Conservation (phyloP, 2,888 invertebrate genomes). For the Apeira syringaria region DNA sequence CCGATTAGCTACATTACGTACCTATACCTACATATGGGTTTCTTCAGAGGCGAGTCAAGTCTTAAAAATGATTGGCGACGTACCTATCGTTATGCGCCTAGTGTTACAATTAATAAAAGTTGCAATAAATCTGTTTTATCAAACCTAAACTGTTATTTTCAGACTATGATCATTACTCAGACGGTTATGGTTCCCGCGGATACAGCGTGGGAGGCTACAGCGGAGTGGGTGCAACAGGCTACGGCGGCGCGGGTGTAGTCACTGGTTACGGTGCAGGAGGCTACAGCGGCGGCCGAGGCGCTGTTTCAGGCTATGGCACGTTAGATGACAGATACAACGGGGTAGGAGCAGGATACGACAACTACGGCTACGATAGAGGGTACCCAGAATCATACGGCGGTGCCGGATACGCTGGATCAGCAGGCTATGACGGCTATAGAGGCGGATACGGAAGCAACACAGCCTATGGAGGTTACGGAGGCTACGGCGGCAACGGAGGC, state of each 20-base stretch:
- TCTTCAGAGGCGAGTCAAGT: too few species aligned
- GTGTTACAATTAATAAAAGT: too few species aligned
- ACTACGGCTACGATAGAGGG: conserved; percentile 79
- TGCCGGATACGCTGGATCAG: conserved; percentile 11
- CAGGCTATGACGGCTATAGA: neutral
- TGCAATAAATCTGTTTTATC: too few species aligned
- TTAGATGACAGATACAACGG: conserved; percentile 67
- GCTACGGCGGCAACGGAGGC: conserved; percentile 85
- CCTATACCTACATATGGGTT: too few species aligned
- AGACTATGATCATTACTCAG: conserved; percentile 56
- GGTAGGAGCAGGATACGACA: conserved; percentile 70
- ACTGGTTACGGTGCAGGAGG: conserved; percentile 21
- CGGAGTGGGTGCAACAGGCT: too few species aligned
- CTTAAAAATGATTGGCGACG: too few species aligned
- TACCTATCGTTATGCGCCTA: too few species aligned
- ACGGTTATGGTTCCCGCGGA: conserved; percentile 63
- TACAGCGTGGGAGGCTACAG: conserved; percentile 32
- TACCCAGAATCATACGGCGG: conserved; percentile 5
- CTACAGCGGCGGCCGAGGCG: conserved; percentile 19
- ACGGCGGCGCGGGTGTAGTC: conserved; percentile 17
- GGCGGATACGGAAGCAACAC: conserved; percentile 12
- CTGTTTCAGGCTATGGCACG: conserved; percentile 42
- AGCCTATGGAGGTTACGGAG: conserved; percentile 65
- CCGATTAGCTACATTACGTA: too few species aligned
- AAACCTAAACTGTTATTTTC: conserved; percentile 34